Base-by-base conservation (phyloP, 2,113 vertebrate species). In the Istiophorus platypterus region DNA sequence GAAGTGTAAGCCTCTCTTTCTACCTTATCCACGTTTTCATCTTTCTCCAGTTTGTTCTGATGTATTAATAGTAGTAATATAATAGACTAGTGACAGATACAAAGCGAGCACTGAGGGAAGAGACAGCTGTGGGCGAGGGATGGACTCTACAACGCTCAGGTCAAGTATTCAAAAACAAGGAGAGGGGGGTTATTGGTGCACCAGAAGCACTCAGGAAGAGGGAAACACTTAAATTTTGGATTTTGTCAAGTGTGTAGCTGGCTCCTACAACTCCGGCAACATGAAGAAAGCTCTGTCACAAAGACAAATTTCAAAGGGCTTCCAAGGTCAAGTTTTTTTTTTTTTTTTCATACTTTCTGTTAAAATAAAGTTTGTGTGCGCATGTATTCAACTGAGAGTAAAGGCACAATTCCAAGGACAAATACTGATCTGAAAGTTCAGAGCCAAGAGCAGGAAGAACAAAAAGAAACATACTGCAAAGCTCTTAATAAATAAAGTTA, bases 11-110 rank as follows among this genome's bases (percentile, higher is more conserved):
- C 5, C 2, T 24, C 24, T 54, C 34, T 62, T 45, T 69, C 57
- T 72, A 11, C 45, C 22, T 54, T 63, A 10, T 22, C 34, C 17
- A 51, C 57, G 39, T 73, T 72, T 72, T 78, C 71, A 79, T 86
- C 81, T 47, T 39, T 51, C 67, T 42, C 17, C 8, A 20, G 29
- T 26, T 58, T 70, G 14, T 37, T 37, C 57, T 15, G 56, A 59
- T 77, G 57, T 42, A 64, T 58, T 67, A 80, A 90, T 81, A 39
- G 37, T 10, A 39, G 37, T 39, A 39, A 9, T 39, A 39, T 39
- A 39, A 39, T 39, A 26, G 26, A 13, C 15, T 11, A 18, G 37
- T 31, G 76, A 39, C 1, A 11, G 47, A 49, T 18, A 65, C 62
- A 77, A 75, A 77, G 72, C 1, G 12, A 75, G 68, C 9, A 49